Percentiles rank a stretch among this genome's conserved stretches.
These are phyloP conservation scores for Pandemis heparana DNA, from an alignment of 2,888 invertebrate species.

Conservation along the genomic window DNA sequence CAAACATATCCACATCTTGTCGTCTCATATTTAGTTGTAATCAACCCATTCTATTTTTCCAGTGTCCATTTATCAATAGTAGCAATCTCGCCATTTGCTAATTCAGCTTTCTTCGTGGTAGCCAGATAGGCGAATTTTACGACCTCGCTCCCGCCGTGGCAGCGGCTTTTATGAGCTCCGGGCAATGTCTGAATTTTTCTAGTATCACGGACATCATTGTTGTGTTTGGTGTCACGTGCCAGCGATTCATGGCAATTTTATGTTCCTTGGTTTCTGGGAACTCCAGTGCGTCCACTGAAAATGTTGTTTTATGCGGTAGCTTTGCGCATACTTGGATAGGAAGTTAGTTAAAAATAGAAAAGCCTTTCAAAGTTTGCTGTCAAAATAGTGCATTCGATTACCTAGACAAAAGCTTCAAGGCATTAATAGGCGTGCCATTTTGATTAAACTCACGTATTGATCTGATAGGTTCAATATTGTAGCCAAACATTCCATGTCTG, in stretches of 20 bases:
- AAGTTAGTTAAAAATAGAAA: too few relatives aligned
- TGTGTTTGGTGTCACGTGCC: slow-evolving; percentile 6
- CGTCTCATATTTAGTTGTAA: background rate
- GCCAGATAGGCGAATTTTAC: slow-evolving; percentile 68
- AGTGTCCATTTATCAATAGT: slow-evolving; percentile 33
- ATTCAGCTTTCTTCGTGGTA: slow-evolving; percentile 52
- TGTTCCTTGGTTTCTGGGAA: background rate
- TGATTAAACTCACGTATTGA: background rate
- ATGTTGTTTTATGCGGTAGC: background rate
- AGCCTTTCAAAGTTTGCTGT: background rate
- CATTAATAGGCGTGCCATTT: too few relatives aligned
- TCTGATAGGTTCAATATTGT: slow-evolving; percentile 29
- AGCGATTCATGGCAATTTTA: slow-evolving; percentile 1
- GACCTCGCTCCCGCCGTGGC: slow-evolving; percentile 60
- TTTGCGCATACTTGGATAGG: too few relatives aligned
- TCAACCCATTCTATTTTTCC: background rate
- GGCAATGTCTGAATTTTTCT: slow-evolving; percentile 54
- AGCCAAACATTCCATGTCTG: slow-evolving; percentile 23
- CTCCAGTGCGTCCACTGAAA: background rate
- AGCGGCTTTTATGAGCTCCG: slow-evolving; percentile 52
- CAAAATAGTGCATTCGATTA: background rate
- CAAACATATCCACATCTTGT: background rate
- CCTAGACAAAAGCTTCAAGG: background rate
- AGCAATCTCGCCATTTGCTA: slow-evolving; percentile 39
- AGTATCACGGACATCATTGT: slow-evolving; percentile 42